Conservation (phyloP, 2,113 vertebrate genomes). For the Pelvicachromis taeniatus region DNA sequence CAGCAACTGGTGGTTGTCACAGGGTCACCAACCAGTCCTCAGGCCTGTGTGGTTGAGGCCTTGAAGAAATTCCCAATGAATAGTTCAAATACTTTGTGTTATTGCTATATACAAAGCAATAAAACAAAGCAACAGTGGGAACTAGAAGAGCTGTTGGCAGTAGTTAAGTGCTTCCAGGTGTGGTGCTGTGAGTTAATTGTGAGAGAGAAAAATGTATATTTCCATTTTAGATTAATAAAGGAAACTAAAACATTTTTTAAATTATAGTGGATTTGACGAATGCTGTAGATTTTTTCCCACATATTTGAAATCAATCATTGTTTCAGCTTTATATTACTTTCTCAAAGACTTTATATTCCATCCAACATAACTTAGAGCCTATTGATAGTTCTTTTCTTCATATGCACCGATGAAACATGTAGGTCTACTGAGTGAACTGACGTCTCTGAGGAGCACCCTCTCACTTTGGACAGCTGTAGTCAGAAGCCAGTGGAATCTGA, state of each 20-base stretch:
- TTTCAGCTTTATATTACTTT: neutral
- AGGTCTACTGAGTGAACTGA: neutral
- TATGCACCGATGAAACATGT: neutral
- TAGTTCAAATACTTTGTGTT: rapidly evolving
- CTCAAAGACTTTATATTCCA: neutral
- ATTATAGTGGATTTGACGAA: neutral
- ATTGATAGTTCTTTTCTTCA: neutral
- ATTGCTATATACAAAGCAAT: neutral
- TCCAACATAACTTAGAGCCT: neutral
- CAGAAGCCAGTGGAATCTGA: neutral
- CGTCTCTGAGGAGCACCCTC: neutral
- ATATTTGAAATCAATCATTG: neutral
- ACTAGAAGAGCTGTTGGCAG: rapidly evolving
- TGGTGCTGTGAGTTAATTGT: neutral
- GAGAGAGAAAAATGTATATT: neutral
- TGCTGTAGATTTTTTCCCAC: neutral
- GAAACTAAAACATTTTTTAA: neutral
- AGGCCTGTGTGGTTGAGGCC: neutral
- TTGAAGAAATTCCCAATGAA: neutral
- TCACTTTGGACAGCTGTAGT: neutral
- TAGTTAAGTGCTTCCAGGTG: neutral
- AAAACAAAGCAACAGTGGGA: neutral
- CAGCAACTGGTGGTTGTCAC: neutral
- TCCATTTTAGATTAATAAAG: neutral
- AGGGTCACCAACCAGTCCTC: neutral